Base-by-base conservation (phyloP, 2,113 vertebrate species). In the Dascyllus trimaculatus region DNA sequence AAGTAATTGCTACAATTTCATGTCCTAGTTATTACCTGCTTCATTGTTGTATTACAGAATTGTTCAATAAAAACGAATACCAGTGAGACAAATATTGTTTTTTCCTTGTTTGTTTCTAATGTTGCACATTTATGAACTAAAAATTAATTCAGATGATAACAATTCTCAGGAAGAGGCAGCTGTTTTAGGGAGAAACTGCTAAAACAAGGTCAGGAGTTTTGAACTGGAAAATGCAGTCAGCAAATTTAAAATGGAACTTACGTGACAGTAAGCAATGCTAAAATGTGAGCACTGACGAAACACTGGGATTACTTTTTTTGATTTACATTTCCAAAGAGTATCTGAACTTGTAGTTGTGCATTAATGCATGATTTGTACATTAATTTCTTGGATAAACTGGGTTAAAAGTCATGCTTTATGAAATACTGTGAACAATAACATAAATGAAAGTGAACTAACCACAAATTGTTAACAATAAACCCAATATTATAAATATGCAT, bases 11-110 rank as follows among this genome's bases (percentile, higher is more conserved):
- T 78, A 4, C 0, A 0, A 21, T 78, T 75, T 58, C 6, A 40
- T 65, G 46, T 40, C 21, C 1, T 68, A 57, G 10, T 61, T 85
- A 51, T 52, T 58, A 11, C 15, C 71, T 76, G 32, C 24, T 18
- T 64, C 6, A 35, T 4, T 71, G 66, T 58, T 82, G 72, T 81
- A 52, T 71, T 85, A 25, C 81, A 53, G 3, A 70, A 52, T 51
- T 69, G 70, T 82, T 48, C 15, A 85, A 88, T 89, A 89, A 91
- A n/a, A 89, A 64, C 22, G 2, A 35, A 6, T 71, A 45, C 5
- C 57, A 49, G 43, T 65, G 6, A 75, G 6, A 69, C 4, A 25
- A 4, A 4, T 26, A 0, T 58, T 8, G 40, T 43, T 11, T 56
- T 35, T 35, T n/a, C n/a, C n/a, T 17, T 2, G 1, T 9, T 19